These are phyloP conservation scores for Epsilonema sp. DNA, from an alignment of 2,888 invertebrate genomes.

Conservation along the genomic window DNA sequence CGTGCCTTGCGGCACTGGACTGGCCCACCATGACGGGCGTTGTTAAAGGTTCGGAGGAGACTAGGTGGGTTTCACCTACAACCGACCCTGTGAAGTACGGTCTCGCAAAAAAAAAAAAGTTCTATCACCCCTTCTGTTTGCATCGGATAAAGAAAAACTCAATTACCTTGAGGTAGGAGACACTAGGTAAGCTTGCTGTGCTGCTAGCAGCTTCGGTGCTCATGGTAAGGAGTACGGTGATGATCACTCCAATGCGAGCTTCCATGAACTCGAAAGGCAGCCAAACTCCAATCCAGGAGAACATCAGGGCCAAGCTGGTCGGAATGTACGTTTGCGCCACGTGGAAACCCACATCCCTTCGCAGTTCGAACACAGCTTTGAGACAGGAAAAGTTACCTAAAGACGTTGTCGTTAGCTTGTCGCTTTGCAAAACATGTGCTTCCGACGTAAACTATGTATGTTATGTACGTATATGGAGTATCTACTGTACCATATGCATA, in stretches of 20 bases:
- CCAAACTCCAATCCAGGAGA: slow-evolving; percentile 28
- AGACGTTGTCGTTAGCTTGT: neutral
- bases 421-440: neutral
- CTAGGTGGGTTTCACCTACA: too few relatives aligned
- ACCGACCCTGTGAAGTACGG: too few relatives aligned
- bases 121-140: too few relatives aligned
- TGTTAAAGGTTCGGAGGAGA: too few relatives aligned
- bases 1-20: too few relatives aligned
- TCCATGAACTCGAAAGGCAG: slow-evolving; percentile 28
- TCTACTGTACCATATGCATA: neutral
- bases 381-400: slow-evolving; percentile 20
- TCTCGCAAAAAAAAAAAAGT: too few relatives aligned
- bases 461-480: too few relatives aligned
- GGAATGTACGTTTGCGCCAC: slow-evolving; percentile 27
- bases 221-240: slow-evolving; percentile 24
- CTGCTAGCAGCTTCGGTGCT: slow-evolving; percentile 27
- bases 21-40: too few relatives aligned
- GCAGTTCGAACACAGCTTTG: slow-evolving; percentile 22
- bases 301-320: slow-evolving; percentile 26
- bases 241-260: slow-evolving; percentile 27
- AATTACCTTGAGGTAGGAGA: slow-evolving; percentile 24
- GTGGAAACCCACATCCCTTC: slow-evolving; percentile 26
- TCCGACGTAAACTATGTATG: too few relatives aligned
- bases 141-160: too few relatives aligned
- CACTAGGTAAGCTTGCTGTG: slow-evolving; percentile 24